phyloP scores from a whole-genome alignment of 1,140 invertebrate species.

The Mycetomoellerius zeteki region DNA sequence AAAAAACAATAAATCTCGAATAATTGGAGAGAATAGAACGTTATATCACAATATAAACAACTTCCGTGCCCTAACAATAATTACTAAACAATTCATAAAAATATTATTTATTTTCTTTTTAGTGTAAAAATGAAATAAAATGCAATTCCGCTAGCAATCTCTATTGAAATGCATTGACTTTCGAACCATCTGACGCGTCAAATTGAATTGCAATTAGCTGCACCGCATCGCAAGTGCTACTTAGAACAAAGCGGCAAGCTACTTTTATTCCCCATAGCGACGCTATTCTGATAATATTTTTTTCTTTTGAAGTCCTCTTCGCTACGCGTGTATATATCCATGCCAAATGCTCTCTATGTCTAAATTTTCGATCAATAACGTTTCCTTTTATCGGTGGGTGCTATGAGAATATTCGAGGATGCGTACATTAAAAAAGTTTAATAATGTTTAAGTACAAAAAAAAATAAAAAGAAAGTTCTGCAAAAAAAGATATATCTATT shows the following conservation, averaged over 20 bases:
- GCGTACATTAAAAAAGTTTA: background rate
- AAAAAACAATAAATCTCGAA: background rate
- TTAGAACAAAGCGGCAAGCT: conserved; percentile 23
- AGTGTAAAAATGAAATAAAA: background rate
- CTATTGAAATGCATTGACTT: background rate
- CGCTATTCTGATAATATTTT: background rate
- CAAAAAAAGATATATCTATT: background rate
- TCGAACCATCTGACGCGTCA: background rate
- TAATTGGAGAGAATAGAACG: background rate
- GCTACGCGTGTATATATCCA: background rate
- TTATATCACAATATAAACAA: background rate
- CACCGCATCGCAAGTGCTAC: conserved; percentile 14
- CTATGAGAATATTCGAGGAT: background rate
- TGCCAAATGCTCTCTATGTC: background rate
- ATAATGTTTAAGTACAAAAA: background rate
- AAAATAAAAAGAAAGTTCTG: background rate
- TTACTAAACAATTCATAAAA: background rate
- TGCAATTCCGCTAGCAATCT: background rate
- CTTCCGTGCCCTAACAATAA: background rate
- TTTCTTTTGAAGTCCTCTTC: background rate
- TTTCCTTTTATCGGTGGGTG: background rate
- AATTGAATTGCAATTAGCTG: conserved; percentile 27
- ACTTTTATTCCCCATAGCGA: background rate
- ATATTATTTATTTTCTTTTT: background rate
- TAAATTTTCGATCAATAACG: conserved; percentile 25